phyloP scores from a whole-genome alignment of 1,140 invertebrate species.

The Drosophila sucinea region DNA sequence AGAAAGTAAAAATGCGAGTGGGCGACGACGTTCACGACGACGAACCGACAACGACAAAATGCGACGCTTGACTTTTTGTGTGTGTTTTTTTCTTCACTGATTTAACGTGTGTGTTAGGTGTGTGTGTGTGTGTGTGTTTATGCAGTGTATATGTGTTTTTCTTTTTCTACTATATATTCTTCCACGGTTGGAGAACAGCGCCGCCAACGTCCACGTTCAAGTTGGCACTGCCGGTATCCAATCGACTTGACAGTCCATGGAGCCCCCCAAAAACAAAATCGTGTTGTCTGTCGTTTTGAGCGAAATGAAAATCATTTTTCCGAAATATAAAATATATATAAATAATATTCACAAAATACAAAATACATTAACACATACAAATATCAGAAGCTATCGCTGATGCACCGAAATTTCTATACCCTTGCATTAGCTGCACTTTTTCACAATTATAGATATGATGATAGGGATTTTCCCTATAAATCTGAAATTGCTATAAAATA shows the following conservation, averaged over 20 bases:
- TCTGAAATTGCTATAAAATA: too few relatives aligned
- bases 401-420: background rate
- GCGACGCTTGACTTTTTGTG: constrained; percentile 43
- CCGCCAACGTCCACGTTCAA: constrained; percentile 68
- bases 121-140: background rate
- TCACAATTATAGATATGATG: too few relatives aligned
- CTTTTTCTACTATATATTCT: background rate
- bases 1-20: constrained; percentile 55
- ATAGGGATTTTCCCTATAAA: too few relatives aligned
- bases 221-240: constrained; percentile 57
- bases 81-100: background rate
- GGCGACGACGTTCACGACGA: constrained; percentile 26
- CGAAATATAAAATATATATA: constrained; percentile 74
- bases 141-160: background rate
- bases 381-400: background rate
- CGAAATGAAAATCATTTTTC: constrained; percentile 57
- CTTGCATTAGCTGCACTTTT: background rate
- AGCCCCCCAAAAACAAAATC: constrained; percentile 49
- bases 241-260: constrained; percentile 75
- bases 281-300: constrained; percentile 10
- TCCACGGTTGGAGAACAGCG: constrained; percentile 42
- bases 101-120: constrained; percentile 8
- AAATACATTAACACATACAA: constrained; percentile 19
- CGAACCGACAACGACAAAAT: constrained; percentile 36
- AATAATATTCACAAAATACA: constrained; percentile 56